phyloP scores from a whole-genome alignment of 2,113 vertebrate genomes.

The Spea bombifrons region DNA sequence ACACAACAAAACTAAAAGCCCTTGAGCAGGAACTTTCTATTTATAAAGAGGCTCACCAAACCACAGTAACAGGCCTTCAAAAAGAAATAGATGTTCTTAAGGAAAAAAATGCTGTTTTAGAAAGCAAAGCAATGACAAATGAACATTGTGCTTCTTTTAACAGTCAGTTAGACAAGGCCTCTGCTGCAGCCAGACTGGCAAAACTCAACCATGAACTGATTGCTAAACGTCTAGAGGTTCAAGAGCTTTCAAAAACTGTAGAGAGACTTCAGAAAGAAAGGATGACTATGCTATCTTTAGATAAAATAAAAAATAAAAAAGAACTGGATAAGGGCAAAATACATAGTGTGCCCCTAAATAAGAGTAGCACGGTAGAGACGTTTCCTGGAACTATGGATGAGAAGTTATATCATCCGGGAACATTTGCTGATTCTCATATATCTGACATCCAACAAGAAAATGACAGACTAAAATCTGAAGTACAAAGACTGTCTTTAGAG shows the following conservation, averaged over 20 bases:
- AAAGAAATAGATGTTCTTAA: slow-evolving; percentile 65
- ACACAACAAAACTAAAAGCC: slow-evolving; percentile 36
- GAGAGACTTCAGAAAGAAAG: slow-evolving; percentile 85
- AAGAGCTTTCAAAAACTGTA: slow-evolving; percentile 81
- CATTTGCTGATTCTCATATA: slow-evolving; percentile 71
- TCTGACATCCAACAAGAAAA: slow-evolving; percentile 82
- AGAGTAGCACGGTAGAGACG: slow-evolving; percentile 44
- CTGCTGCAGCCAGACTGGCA: slow-evolving; percentile 64
- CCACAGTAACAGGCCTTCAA: slow-evolving; percentile 66
- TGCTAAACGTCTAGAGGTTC: slow-evolving; percentile 75
- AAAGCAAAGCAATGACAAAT: slow-evolving; percentile 53
- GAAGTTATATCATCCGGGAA: slow-evolving; percentile 72
- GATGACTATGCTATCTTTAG: slow-evolving; percentile 68
- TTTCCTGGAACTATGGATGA: slow-evolving; percentile 60
- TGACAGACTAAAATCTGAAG: slow-evolving; percentile 64
- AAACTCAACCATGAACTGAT: slow-evolving; percentile 78
- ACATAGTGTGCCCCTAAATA: slow-evolving; percentile 35
- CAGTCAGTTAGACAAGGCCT: slow-evolving; percentile 67
- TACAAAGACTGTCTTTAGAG: slow-evolving; percentile 68
- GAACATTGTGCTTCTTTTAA: slow-evolving; percentile 56
- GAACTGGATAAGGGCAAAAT: slow-evolving; percentile 50
- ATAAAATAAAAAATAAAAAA: slow-evolving; percentile 49
- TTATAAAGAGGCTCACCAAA: slow-evolving; percentile 61
- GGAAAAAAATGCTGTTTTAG: slow-evolving; percentile 66
- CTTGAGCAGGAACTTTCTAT: slow-evolving; percentile 69